A percentile compares a stretch with the other conserved stretches of the same genome.
phyloP scores from a whole-genome alignment of 2,113 vertebrate species.

The Beaufortia kweichowensis region DNA sequence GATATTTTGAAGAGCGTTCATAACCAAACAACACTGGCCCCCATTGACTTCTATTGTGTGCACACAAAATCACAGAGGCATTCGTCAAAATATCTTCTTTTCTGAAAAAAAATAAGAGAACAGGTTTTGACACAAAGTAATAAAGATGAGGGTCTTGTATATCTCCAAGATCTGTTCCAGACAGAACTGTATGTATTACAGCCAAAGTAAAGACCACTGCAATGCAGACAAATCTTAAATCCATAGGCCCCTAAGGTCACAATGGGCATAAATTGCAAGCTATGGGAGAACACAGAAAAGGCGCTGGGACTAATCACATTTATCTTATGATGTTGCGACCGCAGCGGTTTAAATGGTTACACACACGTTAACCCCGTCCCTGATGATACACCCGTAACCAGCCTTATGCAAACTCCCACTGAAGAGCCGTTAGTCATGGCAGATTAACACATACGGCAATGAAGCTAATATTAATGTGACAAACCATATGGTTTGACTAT shows the following conservation, averaged over 20 bases:
- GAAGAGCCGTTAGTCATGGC: not conserved
- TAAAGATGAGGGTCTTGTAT: not conserved
- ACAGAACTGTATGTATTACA: not conserved
- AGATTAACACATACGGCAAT: constrained; percentile 10
- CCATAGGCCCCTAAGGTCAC: not conserved
- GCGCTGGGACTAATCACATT: constrained; percentile 15
- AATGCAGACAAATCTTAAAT: constrained; percentile 19
- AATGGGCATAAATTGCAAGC: not conserved
- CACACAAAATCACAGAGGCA: no score
- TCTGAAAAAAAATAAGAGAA: no score
- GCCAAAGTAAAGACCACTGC: not conserved
- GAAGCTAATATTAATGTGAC: constrained; percentile 12
- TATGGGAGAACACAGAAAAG: constrained; percentile 1
- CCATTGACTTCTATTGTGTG: no score
- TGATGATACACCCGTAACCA: constrained; percentile 2
- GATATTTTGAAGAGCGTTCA: no score
- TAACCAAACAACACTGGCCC: no score
- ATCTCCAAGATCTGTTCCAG: not conserved
- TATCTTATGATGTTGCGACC: constrained; percentile 3
- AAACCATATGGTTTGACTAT: constrained; percentile 8
- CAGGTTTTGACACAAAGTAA: no score
- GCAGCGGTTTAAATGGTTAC: not conserved
- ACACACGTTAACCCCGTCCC: not conserved
- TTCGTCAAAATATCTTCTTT: no score
- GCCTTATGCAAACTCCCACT: not conserved